phyloP scores from a whole-genome alignment of 1,140 invertebrate species.

The Solenopsis invicta region DNA sequence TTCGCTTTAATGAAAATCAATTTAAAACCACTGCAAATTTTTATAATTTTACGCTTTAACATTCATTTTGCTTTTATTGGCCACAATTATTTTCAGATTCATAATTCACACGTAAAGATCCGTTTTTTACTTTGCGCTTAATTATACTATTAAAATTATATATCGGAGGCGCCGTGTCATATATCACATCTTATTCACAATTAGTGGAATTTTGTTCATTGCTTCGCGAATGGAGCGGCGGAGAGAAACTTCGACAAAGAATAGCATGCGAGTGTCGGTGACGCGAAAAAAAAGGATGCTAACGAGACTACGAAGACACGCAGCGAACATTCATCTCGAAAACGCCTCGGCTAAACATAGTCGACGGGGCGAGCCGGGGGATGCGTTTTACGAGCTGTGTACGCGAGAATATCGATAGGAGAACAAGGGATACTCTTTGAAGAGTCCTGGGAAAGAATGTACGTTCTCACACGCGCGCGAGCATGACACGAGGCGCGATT shows the following conservation, averaged over 20 bases:
- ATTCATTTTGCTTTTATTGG: background rate
- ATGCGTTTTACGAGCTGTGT: slow-evolving; percentile 65
- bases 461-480: slow-evolving; percentile 27
- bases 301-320: slow-evolving; percentile 67
- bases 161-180: background rate
- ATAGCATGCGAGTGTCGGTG: slow-evolving; percentile 73
- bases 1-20: background rate
- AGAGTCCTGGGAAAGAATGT: slow-evolving; percentile 71
- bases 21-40: background rate
- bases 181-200: background rate
- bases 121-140: background rate
- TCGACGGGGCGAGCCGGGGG: slow-evolving; percentile 65
- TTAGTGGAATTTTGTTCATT: slow-evolving; percentile 48
- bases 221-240: background rate
- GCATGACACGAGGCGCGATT: background rate
- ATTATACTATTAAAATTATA: background rate
- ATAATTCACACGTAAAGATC: background rate
- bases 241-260: slow-evolving; percentile 45
- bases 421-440: slow-evolving; percentile 75
- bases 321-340: slow-evolving; percentile 81
- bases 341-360: slow-evolving; percentile 82
- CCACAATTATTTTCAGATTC: slow-evolving; percentile 1
- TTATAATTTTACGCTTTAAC: background rate
- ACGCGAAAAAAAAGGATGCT: slow-evolving; percentile 65
- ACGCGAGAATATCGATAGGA: slow-evolving; percentile 72